A percentile compares a stretch with the other conserved stretches of the same genome.
These are phyloP conservation scores for Drosophila novamexicana DNA, from an alignment of 1,140 invertebrate species.

Conservation along the genomic window DNA sequence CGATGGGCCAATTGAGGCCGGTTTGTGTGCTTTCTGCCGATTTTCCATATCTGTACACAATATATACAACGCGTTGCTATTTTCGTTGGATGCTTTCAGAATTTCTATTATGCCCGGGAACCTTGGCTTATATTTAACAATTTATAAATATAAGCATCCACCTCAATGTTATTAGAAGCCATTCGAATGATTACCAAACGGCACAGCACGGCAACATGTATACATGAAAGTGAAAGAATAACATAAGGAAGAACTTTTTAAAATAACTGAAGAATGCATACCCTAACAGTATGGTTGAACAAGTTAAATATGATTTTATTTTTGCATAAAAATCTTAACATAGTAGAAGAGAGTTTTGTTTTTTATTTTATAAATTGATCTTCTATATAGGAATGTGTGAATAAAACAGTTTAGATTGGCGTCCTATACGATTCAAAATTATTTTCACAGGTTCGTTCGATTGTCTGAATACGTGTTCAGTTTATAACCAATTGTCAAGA, in stretches of 20 bases:
- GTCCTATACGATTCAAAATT: too few species aligned
- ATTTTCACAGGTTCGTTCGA: too few species aligned
- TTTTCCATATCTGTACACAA: conserved; percentile 82
- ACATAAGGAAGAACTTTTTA: background rate
- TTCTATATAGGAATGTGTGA: too few species aligned
- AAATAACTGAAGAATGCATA: background rate
- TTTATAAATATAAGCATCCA: conserved; percentile 50
- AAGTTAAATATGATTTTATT: too few species aligned
- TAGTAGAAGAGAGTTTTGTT: too few species aligned
- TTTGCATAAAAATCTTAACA: too few species aligned
- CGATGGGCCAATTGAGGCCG: conserved; percentile 58
- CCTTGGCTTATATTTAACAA: conserved; percentile 51
- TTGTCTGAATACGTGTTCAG: too few species aligned
- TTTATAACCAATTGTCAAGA: too few species aligned
- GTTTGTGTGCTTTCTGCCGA: conserved; percentile 59
- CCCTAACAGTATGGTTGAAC: background rate
- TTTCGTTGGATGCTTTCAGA: conserved; percentile 48
- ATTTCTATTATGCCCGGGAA: conserved; percentile 36
- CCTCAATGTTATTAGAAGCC: conserved; percentile 46
- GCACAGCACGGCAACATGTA: conserved; percentile 21
- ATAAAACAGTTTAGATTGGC: too few species aligned
- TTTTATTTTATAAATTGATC: too few species aligned
- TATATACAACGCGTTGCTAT: conserved; percentile 72
- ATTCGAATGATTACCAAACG: conserved; percentile 48
- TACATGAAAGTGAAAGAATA: conserved; percentile 13